A percentile compares a stretch with the other conserved stretches of the same genome.
phyloP scores from a whole-genome alignment of 2,113 vertebrate species.

The Pteruthius melanotis region DNA sequence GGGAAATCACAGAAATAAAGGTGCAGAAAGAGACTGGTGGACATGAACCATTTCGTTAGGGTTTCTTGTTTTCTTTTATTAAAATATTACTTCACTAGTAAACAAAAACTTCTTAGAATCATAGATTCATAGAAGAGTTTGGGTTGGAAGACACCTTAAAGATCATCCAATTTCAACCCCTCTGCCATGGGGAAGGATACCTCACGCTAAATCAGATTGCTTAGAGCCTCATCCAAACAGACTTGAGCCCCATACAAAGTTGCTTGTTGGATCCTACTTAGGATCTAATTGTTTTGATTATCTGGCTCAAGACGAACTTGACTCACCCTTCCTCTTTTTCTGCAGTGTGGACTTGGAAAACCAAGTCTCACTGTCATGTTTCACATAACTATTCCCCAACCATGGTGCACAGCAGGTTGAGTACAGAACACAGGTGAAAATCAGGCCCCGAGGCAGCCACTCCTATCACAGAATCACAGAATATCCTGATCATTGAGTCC shows the following conservation, averaged over 20 bases:
- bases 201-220: background rate
- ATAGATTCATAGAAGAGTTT: background rate
- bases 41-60: background rate
- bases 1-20: background rate
- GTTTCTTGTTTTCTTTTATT: background rate
- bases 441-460: background rate
- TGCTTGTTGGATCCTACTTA: background rate
- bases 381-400: background rate
- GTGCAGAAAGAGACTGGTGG: background rate
- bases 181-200: background rate
- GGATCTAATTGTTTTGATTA: background rate
- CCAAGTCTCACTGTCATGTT: accelerated
- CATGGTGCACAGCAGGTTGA: accelerated
- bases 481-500: background rate
- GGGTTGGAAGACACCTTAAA: background rate
- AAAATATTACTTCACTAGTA: background rate
- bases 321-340: background rate
- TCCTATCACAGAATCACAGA: background rate
- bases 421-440: background rate
- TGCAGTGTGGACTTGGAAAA: background rate
- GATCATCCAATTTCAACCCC: background rate
- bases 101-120: background rate
- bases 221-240: background rate
- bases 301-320: background rate
- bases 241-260: background rate